A percentile compares a stretch with the other conserved stretches of the same genome.
These are phyloP conservation scores for Bolborhynchus lineola DNA, from an alignment of 2,113 vertebrate genomes.

Conservation along the genomic window DNA sequence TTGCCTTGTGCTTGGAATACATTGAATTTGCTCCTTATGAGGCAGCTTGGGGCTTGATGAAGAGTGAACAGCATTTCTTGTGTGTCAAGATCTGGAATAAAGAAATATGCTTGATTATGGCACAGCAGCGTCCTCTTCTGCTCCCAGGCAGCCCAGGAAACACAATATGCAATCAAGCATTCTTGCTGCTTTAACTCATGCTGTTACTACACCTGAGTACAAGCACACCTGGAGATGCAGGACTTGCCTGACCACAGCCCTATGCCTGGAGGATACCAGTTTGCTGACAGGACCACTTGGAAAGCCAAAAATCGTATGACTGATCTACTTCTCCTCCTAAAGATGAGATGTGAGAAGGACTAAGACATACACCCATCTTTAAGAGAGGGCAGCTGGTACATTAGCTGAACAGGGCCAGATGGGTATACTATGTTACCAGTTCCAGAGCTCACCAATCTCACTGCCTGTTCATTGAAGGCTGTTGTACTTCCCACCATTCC, in stretches of 20 bases:
- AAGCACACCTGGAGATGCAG: not conserved
- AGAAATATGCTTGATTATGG: not conserved
- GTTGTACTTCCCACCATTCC: not conserved
- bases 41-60: not conserved
- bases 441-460: not conserved
- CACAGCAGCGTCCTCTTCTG: not conserved
- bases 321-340: not conserved
- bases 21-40: not conserved
- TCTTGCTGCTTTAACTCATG: not conserved
- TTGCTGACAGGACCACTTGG: not conserved
- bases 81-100: not conserved
- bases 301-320: not conserved
- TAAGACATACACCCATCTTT: not conserved
- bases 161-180: not conserved
- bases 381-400: not conserved
- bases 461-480: rapidly evolving
- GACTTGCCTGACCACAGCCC: not conserved
- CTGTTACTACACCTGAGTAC: not conserved
- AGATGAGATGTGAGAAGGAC: not conserved
- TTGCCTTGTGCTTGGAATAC: not conserved
- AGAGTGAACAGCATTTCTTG: not conserved
- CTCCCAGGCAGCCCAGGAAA: not conserved
- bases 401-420: not conserved
- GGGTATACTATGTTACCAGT: no score
- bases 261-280: rapidly evolving